Evolutionary conservation across 2,888 invertebrate species (phyloP).

Genomic region (Tillus elongatus): DNA sequence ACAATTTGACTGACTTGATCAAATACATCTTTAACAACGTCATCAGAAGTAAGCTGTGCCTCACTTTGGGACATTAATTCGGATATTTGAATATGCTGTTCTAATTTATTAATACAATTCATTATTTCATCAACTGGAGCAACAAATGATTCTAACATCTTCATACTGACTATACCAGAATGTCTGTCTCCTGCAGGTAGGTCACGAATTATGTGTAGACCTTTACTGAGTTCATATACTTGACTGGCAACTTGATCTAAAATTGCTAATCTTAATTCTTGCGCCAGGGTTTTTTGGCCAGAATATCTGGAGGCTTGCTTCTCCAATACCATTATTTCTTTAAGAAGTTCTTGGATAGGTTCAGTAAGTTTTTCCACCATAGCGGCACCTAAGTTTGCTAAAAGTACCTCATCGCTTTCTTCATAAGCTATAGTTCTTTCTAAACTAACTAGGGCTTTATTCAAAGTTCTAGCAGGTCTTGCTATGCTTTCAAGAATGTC

Average conservation of each 20-base stretch:
- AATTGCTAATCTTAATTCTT: slow-evolving; percentile 46
- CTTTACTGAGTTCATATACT: slow-evolving; percentile 52
- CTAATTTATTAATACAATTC: slow-evolving; percentile 31
- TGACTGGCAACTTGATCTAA: slow-evolving; percentile 56
- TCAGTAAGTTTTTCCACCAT: slow-evolving; percentile 31
- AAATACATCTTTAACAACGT: slow-evolving; percentile 38
- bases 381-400: slow-evolving; percentile 22
- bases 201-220: slow-evolving; percentile 45
- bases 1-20: slow-evolving; percentile 39
- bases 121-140: slow-evolving; percentile 33
- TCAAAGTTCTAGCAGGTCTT: slow-evolving; percentile 42
- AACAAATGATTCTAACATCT: slow-evolving; percentile 32
- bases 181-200: slow-evolving; percentile 26
- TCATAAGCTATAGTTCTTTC: slow-evolving; percentile 24
- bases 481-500: not conserved
- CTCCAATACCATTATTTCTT: slow-evolving; percentile 32
- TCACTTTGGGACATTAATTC: slow-evolving; percentile 22
- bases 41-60: slow-evolving; percentile 22
- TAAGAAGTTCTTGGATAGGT: slow-evolving; percentile 31
- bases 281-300: slow-evolving; percentile 33
- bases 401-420: slow-evolving; percentile 24
- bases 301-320: slow-evolving; percentile 33
- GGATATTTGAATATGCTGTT: slow-evolving; percentile 22
- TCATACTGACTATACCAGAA: slow-evolving; percentile 25
- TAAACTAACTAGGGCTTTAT: slow-evolving; percentile 39